phyloP scores from a whole-genome alignment of 2,888 invertebrate genomes.

The Folsomia candida region DNA sequence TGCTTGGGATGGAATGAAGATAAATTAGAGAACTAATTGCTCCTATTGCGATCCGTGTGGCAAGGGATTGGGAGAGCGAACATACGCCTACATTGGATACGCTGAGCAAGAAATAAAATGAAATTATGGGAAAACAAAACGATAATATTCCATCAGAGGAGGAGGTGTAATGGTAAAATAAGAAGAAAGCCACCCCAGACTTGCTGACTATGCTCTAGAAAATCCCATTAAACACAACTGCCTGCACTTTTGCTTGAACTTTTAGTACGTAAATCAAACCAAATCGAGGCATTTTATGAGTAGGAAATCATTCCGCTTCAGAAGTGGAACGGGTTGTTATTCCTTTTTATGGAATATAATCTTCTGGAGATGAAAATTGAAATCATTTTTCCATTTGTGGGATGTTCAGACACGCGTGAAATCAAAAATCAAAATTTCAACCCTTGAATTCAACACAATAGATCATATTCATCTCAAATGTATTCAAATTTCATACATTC shows the following conservation, averaged over 20 bases:
- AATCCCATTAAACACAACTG: slow-evolving; percentile 1
- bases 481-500: too few relatives aligned
- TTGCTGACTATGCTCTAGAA: neutral
- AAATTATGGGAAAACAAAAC: neutral
- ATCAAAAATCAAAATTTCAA: too few relatives aligned
- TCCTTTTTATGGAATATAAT: neutral
- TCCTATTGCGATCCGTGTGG: neutral
- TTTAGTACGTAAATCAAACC: slow-evolving; percentile 9
- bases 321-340: neutral
- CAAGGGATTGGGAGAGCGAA: neutral
- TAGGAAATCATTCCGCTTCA: neutral
- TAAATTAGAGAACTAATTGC: slow-evolving; percentile 3
- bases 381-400: slow-evolving; percentile 7
- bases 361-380: slow-evolving; percentile 10
- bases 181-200: neutral
- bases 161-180: neutral
- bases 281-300: slow-evolving; percentile 3
- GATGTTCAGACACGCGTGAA: slow-evolving; percentile 16
- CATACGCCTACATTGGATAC: slow-evolving; percentile 5
- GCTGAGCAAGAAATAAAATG: neutral
- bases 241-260: slow-evolving; percentile 7
- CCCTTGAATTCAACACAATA: too few relatives aligned
- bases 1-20: neutral
- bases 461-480: too few relatives aligned
- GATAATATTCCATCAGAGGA: neutral